Base-by-base conservation (phyloP, 2,888 invertebrate species). In the Monopis laevigella region DNA sequence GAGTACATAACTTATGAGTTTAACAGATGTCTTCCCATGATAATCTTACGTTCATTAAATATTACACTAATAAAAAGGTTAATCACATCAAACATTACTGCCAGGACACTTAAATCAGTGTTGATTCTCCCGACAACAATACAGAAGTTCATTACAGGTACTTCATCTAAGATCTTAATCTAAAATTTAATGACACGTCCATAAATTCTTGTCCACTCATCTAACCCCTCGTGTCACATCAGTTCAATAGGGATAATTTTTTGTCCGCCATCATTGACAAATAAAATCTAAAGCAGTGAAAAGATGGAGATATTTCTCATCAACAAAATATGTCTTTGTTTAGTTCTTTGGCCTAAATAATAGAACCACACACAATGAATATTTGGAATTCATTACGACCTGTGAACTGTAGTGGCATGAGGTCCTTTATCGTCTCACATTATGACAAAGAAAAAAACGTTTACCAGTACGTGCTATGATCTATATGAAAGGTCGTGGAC, bases 381-480 rank as follows among this genome's bases (percentile, higher is more conserved):
- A 70, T 71, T 73, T 69, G 71, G 72, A 71, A 78, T 78, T 66
- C 62, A 71, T 74, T 72, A 69, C 62, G 69, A 72, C 63, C 67
- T 67, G 64, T 68, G 68, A 68, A 67, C 64, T 57, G 21, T 27
- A 51, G 55, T 55, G 61, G 55, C 55, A 52, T 58, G 55, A 49
- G 51, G 51, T 56, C 51, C 51, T 61, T 59, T 62, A 63, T 63
- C 51, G 49, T 52, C 45, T 52, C 41, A 51, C 48, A 52, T 41
- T 41, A 21, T 24, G 14, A 12, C n/a, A 11, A 36, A 18, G 29
- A 36, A 28, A 39, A 34, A 51, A 54, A 54, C 51, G 53, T 51
- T 43, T 39, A 42, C 19, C 35, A 39, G 50, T 52, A 46, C 51
- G 53, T 54, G 56, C 52, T 55, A 48, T 50, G 52, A 56, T 56